Base-by-base conservation (phyloP, 1,140 invertebrate genomes). In the Drosophila murphyi region DNA sequence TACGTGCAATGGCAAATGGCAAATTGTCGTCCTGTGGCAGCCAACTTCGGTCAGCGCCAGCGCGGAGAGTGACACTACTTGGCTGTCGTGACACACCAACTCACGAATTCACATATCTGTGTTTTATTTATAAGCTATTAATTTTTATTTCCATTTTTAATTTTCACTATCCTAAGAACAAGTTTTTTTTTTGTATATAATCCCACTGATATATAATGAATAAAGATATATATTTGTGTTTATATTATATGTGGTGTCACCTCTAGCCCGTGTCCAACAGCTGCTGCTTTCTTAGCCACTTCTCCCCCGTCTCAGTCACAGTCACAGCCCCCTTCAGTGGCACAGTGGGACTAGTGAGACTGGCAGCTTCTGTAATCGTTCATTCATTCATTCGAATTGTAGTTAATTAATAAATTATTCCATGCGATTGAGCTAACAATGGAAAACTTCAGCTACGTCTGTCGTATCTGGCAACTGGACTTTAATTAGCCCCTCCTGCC, bases 361-460 rank as follows among this genome's bases (percentile, higher is more conserved):
- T 48, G 56, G 64, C 65, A 70, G 55, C 39, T 35, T 50, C 54
- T 50, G 77, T 88, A 88, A 89, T 88, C 85, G 85, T 80, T 89
- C 83, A 85, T 85, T 88, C 85, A 88, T 88, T 88, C 82, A 87
- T 87, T 89, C 74, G 77, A 89, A 88, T 89, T 81, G 85, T 89
- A 88, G 85, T 89, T 88, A 88, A 88, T 88, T 88, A 88, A 88
- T 88, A 88, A 88, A 88, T 88, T 88, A 88, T 89, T 88, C 85
- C 85, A 67, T 85, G 74, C 85, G 78, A 88, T 88, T 88, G 80
- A 89, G 78, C 86, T 75, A 89, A 81, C 85, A 89, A 85, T 89
- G 78, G 72, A 51, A 76, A 87, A 88, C 82, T 87, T 83, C 72
- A 67, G 50, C 72, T 78, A 50, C 48, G 37, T 78, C 70, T 72